phyloP scores from a whole-genome alignment of 2,797 vertebrate genomes.

The Pantherophis alleghaniensis region DNA sequence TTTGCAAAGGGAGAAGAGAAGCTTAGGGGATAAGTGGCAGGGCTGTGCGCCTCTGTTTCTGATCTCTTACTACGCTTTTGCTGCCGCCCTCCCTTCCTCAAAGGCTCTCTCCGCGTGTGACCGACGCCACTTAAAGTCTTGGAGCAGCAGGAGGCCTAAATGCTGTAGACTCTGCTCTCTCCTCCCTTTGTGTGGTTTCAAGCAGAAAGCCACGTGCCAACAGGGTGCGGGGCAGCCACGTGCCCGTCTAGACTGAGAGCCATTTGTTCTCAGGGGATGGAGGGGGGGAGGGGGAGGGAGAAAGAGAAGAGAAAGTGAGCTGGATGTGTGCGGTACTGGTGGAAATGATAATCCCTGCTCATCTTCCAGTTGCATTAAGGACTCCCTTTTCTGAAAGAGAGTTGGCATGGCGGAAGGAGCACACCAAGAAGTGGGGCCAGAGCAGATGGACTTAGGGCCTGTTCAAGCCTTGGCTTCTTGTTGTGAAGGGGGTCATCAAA shows the following conservation, averaged over 20 bases:
- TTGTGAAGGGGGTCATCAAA: not conserved
- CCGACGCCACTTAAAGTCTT: not conserved
- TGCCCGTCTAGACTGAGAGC: constrained; percentile 10
- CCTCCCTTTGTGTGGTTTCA: not conserved
- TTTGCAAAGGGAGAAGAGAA: not conserved
- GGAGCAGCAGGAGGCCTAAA: not conserved
- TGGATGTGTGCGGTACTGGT: not conserved
- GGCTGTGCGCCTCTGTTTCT: not conserved
- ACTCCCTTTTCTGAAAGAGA: not conserved
- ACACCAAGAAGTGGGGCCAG: not conserved
- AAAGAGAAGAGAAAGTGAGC: not conserved
- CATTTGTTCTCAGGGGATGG: not conserved
- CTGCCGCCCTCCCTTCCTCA: not conserved
- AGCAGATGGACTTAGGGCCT: not conserved
- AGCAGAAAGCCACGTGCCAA: not conserved
- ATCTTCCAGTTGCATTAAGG: not conserved
- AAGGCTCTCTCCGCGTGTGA: not conserved
- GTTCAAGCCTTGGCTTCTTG: not conserved
- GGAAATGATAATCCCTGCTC: not conserved
- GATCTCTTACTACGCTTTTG: not conserved
- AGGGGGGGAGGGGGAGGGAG: rapidly evolving
- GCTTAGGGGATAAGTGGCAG: too few relatives aligned
- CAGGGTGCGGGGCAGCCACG: constrained; percentile 2
- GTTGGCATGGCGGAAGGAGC: not conserved
- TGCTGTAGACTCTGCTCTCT: not conserved